Evolutionary conservation across 2,888 invertebrate species (phyloP).

Genomic region (Diaperis boleti): DNA sequence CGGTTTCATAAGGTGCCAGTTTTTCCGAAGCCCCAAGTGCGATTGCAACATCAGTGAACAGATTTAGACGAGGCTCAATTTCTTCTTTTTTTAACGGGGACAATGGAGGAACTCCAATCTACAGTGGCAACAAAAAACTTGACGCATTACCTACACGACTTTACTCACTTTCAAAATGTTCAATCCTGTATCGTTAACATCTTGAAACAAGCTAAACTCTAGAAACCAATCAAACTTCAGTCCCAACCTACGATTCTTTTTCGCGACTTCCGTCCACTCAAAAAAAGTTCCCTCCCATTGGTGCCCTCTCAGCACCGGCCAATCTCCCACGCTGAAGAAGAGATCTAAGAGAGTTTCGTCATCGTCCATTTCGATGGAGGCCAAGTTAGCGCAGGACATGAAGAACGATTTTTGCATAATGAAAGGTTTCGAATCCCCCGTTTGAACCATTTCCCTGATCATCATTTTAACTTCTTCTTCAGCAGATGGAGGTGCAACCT

Average conservation of each 20-base stretch:
- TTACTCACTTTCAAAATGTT: conserved; percentile 19
- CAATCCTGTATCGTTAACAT: conserved; percentile 24
- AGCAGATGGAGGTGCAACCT: background rate
- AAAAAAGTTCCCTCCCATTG: conserved; percentile 49
- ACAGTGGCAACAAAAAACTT: background rate
- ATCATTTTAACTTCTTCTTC: conserved; percentile 29
- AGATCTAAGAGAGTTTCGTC: conserved; percentile 35
- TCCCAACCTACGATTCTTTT: conserved; percentile 43
- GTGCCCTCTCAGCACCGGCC: conserved; percentile 50
- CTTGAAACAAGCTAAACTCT: conserved; percentile 31
- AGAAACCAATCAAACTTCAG: conserved; percentile 50
- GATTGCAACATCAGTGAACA: conserved; percentile 33
- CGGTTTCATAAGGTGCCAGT: conserved; percentile 23
- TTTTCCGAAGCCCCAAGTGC: conserved; percentile 29
- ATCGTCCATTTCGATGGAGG: conserved; percentile 32
- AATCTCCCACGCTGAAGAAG: conserved; percentile 46
- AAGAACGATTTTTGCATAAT: conserved; percentile 35
- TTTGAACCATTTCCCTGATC: conserved; percentile 25
- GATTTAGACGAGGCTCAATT: conserved; percentile 15
- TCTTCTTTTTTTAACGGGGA: conserved; percentile 15
- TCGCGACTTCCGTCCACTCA: conserved; percentile 46
- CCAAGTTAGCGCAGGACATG: conserved; percentile 36
- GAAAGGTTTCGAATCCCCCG: conserved; percentile 39
- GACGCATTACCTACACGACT: background rate
- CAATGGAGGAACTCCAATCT: conserved; percentile 38